Conservation (phyloP, 92 coral and sea anemone genomes). For the Porites lobata region DNA sequence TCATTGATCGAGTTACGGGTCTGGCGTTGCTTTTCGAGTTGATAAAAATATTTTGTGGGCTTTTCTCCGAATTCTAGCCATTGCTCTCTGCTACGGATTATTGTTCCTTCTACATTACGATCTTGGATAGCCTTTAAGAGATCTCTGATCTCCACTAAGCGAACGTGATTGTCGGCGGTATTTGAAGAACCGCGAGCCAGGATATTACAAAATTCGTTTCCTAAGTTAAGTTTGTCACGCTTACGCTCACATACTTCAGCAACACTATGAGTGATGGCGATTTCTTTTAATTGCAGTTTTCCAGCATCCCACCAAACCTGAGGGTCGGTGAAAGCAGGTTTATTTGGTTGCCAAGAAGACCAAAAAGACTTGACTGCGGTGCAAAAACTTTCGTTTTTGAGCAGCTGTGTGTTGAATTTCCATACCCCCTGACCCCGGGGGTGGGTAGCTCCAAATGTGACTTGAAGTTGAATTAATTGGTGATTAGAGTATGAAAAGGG, state of each 20-base stretch:
- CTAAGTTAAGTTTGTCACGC: neutral
- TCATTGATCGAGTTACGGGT: too few species aligned
- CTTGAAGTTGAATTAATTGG: neutral
- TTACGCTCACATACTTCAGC: neutral
- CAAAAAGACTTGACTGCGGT: too few species aligned
- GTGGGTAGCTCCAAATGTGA: neutral
- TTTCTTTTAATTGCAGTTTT: neutral
- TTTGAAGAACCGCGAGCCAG: neutral
- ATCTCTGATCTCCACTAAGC: neutral
- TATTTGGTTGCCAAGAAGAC: neutral
- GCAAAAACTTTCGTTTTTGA: neutral
- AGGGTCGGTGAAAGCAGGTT: constrained; percentile 12
- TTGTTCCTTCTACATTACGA: neutral
- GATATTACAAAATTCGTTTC: neutral
- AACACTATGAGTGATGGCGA: neutral
- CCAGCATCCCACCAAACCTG: constrained; percentile 20
- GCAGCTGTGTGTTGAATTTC: neutral
- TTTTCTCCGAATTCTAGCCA: neutral
- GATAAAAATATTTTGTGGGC: too few species aligned
- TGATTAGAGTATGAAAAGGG: neutral
- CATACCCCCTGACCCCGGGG: constrained; percentile 1
- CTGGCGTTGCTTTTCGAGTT: too few species aligned
- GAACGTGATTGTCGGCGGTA: neutral
- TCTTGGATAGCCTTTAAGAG: neutral
- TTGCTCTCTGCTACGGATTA: neutral